Evolutionary conservation across 2,797 vertebrate genomes (phyloP), one percentile per base, ranked within the genome.

Genomic region (Sebastes diploproa): DNA sequence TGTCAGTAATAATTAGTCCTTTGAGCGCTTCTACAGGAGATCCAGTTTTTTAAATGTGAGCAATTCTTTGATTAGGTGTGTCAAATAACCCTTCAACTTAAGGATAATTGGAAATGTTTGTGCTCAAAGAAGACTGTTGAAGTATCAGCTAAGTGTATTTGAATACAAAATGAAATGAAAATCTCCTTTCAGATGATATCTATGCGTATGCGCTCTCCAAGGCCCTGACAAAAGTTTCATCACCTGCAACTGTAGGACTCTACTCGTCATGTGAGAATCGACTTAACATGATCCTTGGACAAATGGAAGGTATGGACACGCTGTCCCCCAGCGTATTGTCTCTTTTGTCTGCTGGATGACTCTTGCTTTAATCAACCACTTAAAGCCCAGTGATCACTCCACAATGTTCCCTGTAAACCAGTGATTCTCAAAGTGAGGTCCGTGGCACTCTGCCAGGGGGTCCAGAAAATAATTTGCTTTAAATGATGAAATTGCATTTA

Each of bases 211-310:
- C 97, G 22, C 93, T 99, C 77, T 96, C 97, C 55, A 96, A 96
- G 91, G 96, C 97, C 0, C 91, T 98, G 46, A 96, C 94, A 14
- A 96, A 96, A 5, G 94, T 97, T 29, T 92, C 96, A 0, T 95
- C 97, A 0, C 98, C 98, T 0, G 94, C 96, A 75, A 99, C 97
- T 0, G 97, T 98, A 4, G 97, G 97, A 5, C 96, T 99, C 85
- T 98, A 98, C 23, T 97, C 97, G 1, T 95, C 97, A 58, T 98
- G 97, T 7, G 94, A 96, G 77, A 95, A 95, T 70, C 96, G 96
- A 12, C 94, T 96, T 8, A 90, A 94, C 79, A 89, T 90, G 86
- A 93, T 96, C 65, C 95, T 96, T 2, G 62, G 42, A 29, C 86
- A 91, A 68, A 92, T 95, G 65, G 87, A 95, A 89, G 91, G 96